Evolutionary conservation across 2,113 vertebrate species (phyloP).

Genomic region (Tyrannus savana): DNA sequence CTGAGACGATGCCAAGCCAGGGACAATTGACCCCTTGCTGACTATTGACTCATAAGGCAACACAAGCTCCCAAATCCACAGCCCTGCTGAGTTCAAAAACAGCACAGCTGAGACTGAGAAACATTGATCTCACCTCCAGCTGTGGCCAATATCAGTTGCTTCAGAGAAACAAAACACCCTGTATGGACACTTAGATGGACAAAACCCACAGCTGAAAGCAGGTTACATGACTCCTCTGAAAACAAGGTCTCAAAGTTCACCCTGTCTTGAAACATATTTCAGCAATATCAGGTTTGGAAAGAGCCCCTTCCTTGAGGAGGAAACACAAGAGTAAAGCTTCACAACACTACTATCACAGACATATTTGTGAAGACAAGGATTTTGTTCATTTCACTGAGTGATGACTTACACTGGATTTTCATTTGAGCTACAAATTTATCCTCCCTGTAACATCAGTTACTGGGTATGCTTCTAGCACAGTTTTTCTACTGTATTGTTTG

Average conservation of each 20-base stretch:
- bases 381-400: not conserved
- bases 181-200: not conserved
- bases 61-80: not conserved
- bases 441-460: not conserved
- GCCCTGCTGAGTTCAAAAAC: not conserved
- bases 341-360: not conserved
- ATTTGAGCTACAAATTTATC: not conserved
- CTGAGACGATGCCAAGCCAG: not conserved
- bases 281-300: not conserved
- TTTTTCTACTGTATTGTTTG: not conserved
- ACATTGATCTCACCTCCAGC: conserved; percentile 29
- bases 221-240: not conserved
- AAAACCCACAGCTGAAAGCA: not conserved
- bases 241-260: not conserved
- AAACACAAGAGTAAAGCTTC: not conserved
- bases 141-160: not conserved
- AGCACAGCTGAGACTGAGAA: not conserved
- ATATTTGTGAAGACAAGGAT: not conserved
- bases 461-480: not conserved
- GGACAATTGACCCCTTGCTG: not conserved
- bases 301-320: not conserved
- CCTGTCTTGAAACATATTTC: not conserved
- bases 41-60: not conserved
- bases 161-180: not conserved
- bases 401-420: not conserved